phyloP scores from a whole-genome alignment of 2,888 invertebrate species.

The Tipula confusa region DNA sequence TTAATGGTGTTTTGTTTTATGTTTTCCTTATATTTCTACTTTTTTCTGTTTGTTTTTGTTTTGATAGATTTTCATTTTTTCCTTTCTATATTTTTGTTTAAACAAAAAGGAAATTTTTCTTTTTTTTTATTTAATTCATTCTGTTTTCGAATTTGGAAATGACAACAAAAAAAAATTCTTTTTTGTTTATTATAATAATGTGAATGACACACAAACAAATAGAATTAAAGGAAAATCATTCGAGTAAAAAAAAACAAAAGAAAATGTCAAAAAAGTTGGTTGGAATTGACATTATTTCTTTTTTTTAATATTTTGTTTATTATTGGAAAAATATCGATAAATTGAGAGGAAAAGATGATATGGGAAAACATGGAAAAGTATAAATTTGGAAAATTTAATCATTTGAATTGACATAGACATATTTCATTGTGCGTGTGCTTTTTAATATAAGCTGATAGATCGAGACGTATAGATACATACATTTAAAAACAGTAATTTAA shows the following conservation, averaged over 20 bases:
- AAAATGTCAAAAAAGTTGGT: slow-evolving; percentile 8
- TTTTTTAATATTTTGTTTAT: not conserved
- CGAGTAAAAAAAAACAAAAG: not conserved
- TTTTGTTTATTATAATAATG: not conserved
- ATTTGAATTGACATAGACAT: not conserved
- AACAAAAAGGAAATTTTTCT: not conserved
- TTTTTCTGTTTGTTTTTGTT: not conserved
- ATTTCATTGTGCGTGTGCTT: not conserved
- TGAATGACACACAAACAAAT: slow-evolving; percentile 20
- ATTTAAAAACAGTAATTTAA: too few species aligned
- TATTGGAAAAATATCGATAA: not conserved
- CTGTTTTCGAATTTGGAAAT: not conserved
- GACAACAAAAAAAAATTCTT: not conserved
- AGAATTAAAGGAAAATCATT: slow-evolving; percentile 25
- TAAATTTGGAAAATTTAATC: not conserved
- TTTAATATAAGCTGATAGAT: too few species aligned
- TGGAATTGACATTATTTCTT: not conserved
- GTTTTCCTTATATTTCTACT: not conserved
- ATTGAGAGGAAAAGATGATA: not conserved
- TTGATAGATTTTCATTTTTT: slow-evolving; percentile 20
- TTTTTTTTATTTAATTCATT: not conserved
- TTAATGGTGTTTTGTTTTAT: slow-evolving; percentile 16
- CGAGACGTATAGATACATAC: not conserved
- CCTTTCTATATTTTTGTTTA: not conserved
- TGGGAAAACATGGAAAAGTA: not conserved